Base-by-base conservation (phyloP, 2,113 vertebrate genomes). In the Trematomus loennbergii region DNA sequence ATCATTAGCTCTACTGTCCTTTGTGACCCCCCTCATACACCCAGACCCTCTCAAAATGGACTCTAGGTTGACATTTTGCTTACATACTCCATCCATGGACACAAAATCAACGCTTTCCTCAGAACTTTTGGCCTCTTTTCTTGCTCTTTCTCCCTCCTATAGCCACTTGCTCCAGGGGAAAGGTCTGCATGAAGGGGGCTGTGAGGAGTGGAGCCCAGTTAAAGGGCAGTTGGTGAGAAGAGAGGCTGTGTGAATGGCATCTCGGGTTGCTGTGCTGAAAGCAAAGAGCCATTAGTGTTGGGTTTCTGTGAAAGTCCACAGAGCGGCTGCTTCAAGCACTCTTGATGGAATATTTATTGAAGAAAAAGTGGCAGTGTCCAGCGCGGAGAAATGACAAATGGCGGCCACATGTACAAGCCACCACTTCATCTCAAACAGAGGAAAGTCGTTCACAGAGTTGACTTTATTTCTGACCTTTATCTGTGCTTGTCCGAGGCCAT, bases 241-340 rank as follows among this genome's bases (percentile, higher is more conserved):
- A 67, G 75, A 81, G 65, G 76, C 74, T 29, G 66, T 81, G 75
- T 79, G 83, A 82, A 84, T 50, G 72, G 77, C 86, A 72, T 86
- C 88, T 91, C 68, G 1, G 72, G 72, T 90, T 90, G 77, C 80
- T 22, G 36, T 54, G 61, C 79, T 78, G 69, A 88, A 83, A 91
- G 80, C 74, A 81, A 88, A 89, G 82, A 64, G 78, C 84, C 76
- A 72, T 85, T 84, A 88, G 91, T 82, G 82, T 91, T 84, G 52
- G 67, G 87, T 92, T 86, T 88, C 91, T 84, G 82, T 82, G 88
- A 86, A 91, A 85, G 81, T 85, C 78, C 60, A 57, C 49, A 61
- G 76, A 72, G 57, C 6, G 49, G 62, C 74, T 59, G 70, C 80
- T 77, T 81, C 53, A 49, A 87, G 75, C 20, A 10, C 80, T 65